Evolutionary conservation across 2,113 vertebrate genomes (phyloP).

Genomic region (Ctenomys sociabilis): DNA sequence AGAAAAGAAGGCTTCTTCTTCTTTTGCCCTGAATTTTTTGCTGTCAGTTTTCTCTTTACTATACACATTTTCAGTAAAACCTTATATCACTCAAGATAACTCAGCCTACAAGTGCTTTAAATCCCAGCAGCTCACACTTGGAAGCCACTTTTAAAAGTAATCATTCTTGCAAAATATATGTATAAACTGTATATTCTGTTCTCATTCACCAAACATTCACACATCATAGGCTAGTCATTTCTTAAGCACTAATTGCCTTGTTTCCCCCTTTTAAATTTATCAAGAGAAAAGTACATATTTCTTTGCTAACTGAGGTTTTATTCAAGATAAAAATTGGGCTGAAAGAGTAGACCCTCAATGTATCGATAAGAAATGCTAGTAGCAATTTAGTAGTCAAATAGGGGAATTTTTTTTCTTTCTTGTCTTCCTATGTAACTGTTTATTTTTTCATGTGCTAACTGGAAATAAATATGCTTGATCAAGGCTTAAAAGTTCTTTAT

Average conservation of each 20-base stretch:
- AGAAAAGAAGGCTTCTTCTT: not conserved
- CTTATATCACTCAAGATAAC: not conserved
- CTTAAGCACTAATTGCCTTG: not conserved
- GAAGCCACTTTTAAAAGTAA: not conserved
- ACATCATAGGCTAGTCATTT: not conserved
- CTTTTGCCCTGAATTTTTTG: not conserved
- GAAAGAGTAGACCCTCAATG: not conserved
- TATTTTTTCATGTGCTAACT: not conserved
- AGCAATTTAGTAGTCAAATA: not conserved
- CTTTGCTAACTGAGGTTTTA: slow-evolving; percentile 35
- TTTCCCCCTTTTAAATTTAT: not conserved
- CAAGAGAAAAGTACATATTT: not conserved
- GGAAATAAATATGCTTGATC: not conserved
- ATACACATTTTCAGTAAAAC: not conserved
- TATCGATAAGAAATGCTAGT: not conserved
- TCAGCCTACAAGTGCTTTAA: not conserved
- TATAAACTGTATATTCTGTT: not conserved
- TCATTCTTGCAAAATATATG: not conserved
- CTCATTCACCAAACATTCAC: not conserved
- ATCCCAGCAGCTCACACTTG: not conserved
- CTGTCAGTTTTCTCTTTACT: not conserved
- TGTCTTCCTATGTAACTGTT: not conserved
- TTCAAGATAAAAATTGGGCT: not conserved
- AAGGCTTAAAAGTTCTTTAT: not conserved
- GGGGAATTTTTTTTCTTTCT: not conserved